A percentile compares a stretch with the other conserved stretches of the same genome.
Evolutionary conservation across 2,113 vertebrate genomes (phyloP).

Genomic region (Theristicus caerulescens): DNA sequence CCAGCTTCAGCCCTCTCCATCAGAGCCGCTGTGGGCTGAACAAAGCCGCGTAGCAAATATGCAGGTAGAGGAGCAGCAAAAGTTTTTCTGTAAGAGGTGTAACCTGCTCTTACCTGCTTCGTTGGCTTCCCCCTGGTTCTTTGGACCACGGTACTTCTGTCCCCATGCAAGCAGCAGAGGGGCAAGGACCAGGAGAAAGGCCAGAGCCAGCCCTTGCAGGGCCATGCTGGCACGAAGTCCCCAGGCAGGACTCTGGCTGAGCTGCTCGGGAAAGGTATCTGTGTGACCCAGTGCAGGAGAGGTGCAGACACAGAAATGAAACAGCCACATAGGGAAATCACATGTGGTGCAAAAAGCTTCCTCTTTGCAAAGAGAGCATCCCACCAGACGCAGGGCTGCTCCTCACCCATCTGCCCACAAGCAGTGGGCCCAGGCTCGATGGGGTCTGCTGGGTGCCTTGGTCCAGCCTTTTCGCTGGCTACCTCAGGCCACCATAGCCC

Average conservation of each 20-base stretch:
- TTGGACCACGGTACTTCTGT: fast-evolving
- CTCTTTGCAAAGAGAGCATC: not conserved
- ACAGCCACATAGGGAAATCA: not conserved
- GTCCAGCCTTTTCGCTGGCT: not conserved
- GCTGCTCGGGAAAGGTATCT: fast-evolving
- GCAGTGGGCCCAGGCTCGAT: fast-evolving
- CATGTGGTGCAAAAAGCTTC: not conserved
- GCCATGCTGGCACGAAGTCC: not conserved
- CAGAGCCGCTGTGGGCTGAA: not conserved
- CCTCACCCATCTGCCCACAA: fast-evolving
- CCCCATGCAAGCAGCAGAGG: not conserved
- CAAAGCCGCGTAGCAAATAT: fast-evolving
- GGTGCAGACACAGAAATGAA: not conserved
- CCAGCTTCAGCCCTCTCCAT: not conserved
- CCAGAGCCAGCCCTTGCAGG: not conserved
- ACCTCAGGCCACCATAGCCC: not conserved
- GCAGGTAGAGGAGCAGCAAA: not conserved
- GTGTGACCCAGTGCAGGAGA: fast-evolving
- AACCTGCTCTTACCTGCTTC: not conserved
- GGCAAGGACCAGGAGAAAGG: not conserved
- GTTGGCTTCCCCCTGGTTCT: not conserved
- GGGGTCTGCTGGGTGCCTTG: not conserved
- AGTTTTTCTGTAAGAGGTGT: not conserved
- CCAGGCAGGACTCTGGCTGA: fast-evolving
- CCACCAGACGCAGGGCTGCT: not conserved